Base-by-base conservation (phyloP, 1,140 invertebrate species). In the Tetramorium simillimum region DNA sequence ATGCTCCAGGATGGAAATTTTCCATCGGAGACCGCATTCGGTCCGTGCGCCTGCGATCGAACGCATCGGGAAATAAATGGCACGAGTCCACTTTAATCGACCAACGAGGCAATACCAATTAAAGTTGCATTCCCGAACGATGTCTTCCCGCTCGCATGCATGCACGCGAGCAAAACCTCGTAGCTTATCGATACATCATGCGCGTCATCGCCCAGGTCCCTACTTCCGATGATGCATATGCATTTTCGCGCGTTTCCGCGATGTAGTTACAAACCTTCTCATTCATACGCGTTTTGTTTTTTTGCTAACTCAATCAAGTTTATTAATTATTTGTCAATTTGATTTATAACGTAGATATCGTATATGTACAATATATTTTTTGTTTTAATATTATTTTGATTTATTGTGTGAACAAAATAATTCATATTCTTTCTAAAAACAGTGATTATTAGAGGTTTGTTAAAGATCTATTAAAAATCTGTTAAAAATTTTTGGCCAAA, bases 31-130 rank as follows among this genome's bases (percentile, higher is more conserved):
- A 56, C 4, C 53, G 28, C 33, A n/a, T 40, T 33, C n/a, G 70
- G 70, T 53, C 10, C 18, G 73, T 28, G 37, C 24, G 53, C 21
- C 53, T 49, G 3, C 58, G 87, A 92, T 93, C 91, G 91, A 91
- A 91, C 87, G 75, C 89, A 87, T 88, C 86, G 82, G 78, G 88
- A 84, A 87, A 85, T 86, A 87, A 89, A 84, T 86, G 88, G 90
- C 88, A 82, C 65, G 78, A 91, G 88, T 88, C 70, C 76, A 65
- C 85, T 92, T 49, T 92, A 92, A 93, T 93, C 88, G 92, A 88
- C 87, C 85, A 65, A 86, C 75, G 89, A 88, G 87, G 90, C 89
- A 90, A 88, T 86, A 87, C 84, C 91, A 91, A 92, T 93, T 93
- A 93, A 93, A 88, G 81, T 86, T 85, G 72, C 87, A 86, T 89